Conservation (phyloP, 2,797 vertebrate genomes). For the Diglossa cyanea region DNA sequence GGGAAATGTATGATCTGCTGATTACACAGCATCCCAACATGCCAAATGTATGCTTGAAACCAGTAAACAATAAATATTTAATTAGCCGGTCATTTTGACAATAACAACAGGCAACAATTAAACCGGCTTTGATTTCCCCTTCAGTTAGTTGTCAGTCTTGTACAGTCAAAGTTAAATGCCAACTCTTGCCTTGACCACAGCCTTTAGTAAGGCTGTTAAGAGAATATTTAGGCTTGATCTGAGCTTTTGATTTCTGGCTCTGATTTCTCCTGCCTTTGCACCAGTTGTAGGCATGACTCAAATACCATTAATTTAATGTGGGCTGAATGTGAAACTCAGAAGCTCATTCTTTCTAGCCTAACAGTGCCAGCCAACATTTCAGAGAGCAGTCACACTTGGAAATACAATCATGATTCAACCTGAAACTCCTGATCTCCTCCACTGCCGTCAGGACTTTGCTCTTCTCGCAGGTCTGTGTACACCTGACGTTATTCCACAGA, state of each 20-base stretch:
- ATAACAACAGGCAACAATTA: slow-evolving; percentile 57
- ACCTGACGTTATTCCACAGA: background rate
- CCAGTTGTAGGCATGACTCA: background rate
- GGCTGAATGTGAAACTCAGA: background rate
- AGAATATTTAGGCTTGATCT: slow-evolving; percentile 41
- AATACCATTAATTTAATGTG: background rate
- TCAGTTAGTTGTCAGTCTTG: slow-evolving; percentile 52
- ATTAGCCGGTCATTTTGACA: slow-evolving; percentile 62
- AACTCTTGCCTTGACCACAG: slow-evolving; percentile 2
- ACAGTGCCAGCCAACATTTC: background rate
- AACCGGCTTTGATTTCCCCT: slow-evolving; percentile 53
- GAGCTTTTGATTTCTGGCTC: slow-evolving; percentile 29
- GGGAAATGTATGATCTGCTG: slow-evolving; percentile 45
- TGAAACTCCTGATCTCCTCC: background rate
- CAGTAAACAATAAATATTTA: slow-evolving; percentile 70
- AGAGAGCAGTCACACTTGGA: background rate
- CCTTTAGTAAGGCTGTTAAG: background rate
- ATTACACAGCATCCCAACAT: slow-evolving; percentile 43
- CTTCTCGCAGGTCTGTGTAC: rapidly evolving
- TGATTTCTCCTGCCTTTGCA: background rate
- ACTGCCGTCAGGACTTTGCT: background rate
- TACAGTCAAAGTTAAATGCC: background rate
- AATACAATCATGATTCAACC: background rate
- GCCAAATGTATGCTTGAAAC: slow-evolving; percentile 51
- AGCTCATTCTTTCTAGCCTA: background rate